These are phyloP conservation scores for Metellina segmentata DNA, from an alignment of 2,888 invertebrate species.

Conservation along the genomic window DNA sequence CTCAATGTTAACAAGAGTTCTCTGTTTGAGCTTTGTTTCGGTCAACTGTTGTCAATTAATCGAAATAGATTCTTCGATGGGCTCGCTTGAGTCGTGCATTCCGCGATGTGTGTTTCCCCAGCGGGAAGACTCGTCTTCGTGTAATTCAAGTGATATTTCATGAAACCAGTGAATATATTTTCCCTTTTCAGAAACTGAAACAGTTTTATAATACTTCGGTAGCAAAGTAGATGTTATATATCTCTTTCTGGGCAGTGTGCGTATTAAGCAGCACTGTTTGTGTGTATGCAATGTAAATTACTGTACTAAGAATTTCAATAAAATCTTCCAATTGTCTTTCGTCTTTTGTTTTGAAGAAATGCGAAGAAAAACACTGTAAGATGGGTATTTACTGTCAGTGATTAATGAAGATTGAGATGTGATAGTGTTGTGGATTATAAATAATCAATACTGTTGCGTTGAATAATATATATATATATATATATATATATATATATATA, in stretches of 20 bases:
- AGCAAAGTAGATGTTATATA: slow-evolving; percentile 15
- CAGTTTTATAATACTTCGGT: slow-evolving; percentile 27
- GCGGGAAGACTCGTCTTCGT: neutral
- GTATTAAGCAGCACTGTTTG: neutral
- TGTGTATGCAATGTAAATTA: slow-evolving; percentile 52
- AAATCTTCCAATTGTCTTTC: slow-evolving; percentile 14
- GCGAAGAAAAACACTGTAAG: too few species aligned
- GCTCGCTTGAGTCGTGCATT: neutral
- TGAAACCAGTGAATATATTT: slow-evolving; percentile 17
- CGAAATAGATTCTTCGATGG: neutral
- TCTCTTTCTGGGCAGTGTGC: slow-evolving; percentile 8
- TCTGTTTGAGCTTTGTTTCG: slow-evolving; percentile 14
- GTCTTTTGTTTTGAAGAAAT: neutral
- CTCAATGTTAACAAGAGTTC: neutral
- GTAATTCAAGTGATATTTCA: slow-evolving; percentile 3
- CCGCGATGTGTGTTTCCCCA: neutral
- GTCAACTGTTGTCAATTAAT: slow-evolving; percentile 14
- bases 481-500: too few species aligned
- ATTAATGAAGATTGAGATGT: too few species aligned
- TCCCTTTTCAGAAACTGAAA: slow-evolving; percentile 25
- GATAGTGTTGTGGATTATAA: too few species aligned
- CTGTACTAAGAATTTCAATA: slow-evolving; percentile 44
- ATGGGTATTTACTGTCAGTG: too few species aligned
- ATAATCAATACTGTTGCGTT: too few species aligned
- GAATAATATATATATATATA: too few species aligned